Percentiles rank a stretch among this genome's conserved stretches.
These are phyloP conservation scores for Cheilosia scutellata DNA, from an alignment of 2,888 invertebrate species.

Conservation along the genomic window DNA sequence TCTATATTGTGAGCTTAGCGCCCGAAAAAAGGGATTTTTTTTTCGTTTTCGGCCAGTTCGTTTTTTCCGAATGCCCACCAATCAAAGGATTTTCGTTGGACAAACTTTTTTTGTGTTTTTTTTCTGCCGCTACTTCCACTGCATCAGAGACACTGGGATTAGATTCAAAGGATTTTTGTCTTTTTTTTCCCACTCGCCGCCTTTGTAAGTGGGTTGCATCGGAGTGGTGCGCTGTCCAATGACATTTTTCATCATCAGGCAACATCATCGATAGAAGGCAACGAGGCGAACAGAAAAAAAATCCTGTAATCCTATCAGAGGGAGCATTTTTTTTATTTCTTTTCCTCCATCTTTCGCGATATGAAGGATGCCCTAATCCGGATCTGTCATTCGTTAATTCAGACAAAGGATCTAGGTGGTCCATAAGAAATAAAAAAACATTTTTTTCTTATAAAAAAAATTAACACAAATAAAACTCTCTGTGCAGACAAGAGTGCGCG, in stretches of 20 bases:
- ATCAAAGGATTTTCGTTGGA: conserved; percentile 71
- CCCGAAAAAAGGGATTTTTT: conserved; percentile 33
- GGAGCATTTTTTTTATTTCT: conserved; percentile 1
- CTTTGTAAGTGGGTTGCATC: conserved; percentile 63
- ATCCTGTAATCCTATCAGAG: conserved; percentile 74
- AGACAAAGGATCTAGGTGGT: conserved; percentile 69
- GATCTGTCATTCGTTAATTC: conserved; percentile 75
- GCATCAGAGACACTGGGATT: conserved; percentile 71
- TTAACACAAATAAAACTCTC: conserved; percentile 18
- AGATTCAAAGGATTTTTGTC: conserved; percentile 65
- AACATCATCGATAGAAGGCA: conserved; percentile 69
- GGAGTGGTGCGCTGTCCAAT: conserved; percentile 44
- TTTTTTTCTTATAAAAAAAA: conserved; percentile 16
- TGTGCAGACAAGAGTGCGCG: too few species aligned
- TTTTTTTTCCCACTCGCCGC: conserved; percentile 2
- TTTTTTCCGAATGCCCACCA: conserved; percentile 59
- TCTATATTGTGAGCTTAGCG: conserved; percentile 34
- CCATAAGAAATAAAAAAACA: conserved; percentile 17
- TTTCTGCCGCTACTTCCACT: conserved; percentile 51
- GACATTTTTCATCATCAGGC: conserved; percentile 73
- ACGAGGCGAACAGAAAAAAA: conserved; percentile 46
- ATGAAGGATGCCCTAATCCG: conserved; percentile 76
- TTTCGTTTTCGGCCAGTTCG: background rate
- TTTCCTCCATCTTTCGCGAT: conserved; percentile 56
- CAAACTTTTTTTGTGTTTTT: conserved; percentile 15